A percentile compares a stretch with the other conserved stretches of the same genome.
These are phyloP conservation scores for Bostrychus sinensis DNA, from an alignment of 2,113 vertebrate species.

Conservation along the genomic window DNA sequence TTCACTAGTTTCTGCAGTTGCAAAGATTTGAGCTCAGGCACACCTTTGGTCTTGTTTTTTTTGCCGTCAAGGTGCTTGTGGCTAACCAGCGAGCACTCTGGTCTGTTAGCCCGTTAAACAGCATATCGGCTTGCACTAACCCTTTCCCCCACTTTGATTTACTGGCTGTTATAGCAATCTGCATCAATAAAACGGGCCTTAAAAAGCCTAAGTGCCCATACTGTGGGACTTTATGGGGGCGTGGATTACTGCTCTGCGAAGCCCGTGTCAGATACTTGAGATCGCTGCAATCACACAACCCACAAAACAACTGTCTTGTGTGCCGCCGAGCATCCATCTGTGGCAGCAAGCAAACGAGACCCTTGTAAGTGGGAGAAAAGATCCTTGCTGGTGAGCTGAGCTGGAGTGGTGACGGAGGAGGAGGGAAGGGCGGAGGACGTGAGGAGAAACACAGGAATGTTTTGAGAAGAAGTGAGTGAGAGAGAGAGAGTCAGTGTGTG, in stretches of 20 bases:
- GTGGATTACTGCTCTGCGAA: conserved; percentile 39
- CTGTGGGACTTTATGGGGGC: conserved; percentile 43
- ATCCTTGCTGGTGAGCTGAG: conserved; percentile 31
- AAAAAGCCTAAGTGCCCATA: conserved; percentile 45
- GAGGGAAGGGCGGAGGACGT: conserved; percentile 56
- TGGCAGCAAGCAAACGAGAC: conserved; percentile 57
- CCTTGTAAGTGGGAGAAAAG: conserved; percentile 36
- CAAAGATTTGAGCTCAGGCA: background rate
- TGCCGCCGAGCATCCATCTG: conserved; percentile 55
- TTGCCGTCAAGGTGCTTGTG: conserved; percentile 18
- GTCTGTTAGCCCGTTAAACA: conserved; percentile 64
- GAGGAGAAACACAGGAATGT: conserved; percentile 64
- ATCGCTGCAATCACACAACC: conserved; percentile 50
- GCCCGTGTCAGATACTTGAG: conserved; percentile 45
- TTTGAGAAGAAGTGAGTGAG: conserved; percentile 44
- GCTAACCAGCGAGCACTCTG: conserved; percentile 29
- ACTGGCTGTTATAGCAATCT: conserved; percentile 51
- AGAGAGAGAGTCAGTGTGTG: conserved; percentile 24
- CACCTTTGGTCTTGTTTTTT: conserved; percentile 5
- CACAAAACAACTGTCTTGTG: conserved; percentile 65
- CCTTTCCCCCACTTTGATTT: conserved; percentile 48
- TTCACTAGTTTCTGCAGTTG: too few relatives aligned
- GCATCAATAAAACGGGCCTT: conserved; percentile 52
- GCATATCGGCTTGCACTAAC: conserved; percentile 59
- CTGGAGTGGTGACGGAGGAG: conserved; percentile 43